Base-by-base conservation (phyloP, 2,113 vertebrate species). In the Dermatemys mawii region DNA sequence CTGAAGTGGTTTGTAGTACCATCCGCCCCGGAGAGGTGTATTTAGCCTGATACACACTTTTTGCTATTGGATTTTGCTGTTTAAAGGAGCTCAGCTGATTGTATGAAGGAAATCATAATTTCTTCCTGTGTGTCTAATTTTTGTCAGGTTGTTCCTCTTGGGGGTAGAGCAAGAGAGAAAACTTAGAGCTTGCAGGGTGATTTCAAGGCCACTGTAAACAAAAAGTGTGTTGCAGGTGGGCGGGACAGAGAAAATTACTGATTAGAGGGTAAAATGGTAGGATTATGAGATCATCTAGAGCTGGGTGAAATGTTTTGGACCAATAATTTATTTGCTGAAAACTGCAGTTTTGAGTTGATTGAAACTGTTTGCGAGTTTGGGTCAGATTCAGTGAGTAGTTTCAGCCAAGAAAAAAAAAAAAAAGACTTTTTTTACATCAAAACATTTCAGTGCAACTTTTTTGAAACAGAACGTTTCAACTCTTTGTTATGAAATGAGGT, bases 81-180 rank as follows among this genome's bases (percentile, higher is more conserved):
- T 96, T 92, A 97, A 97, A 98, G 90, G 81, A 86, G 90, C 95
- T 93, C 84, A 95, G 19, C 4, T 95, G 89, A 76, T 76, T 96
- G 97, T 96, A 95, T 96, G 97, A 97, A 90, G 93, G 54, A 96
- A 95, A 96, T 83, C 54, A 41, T 44, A 22, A 81, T 84, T 95
- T 88, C 81, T 88, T 75, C 81, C 76, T 91, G 78, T 87, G 35
- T 85, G 95, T 96, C 96, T 96, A 93, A 92, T 75, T 96, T 97
- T 70, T 50, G 83, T 86, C 92, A 95, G 86, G 57, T 75, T 67
- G 78, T 92, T 76, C 51, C 26, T 93, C 51, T 88, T 96, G 90
- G 78, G 67, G 67, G 88, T 90, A 89, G 95, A 96, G 80, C 21
- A 85, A 94, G 75, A 87, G 86, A 95, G 96, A 96, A 86, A 88